Evolutionary conservation across 2,113 vertebrate genomes (phyloP).

Genomic region (Aspidoscelis tigris): DNA sequence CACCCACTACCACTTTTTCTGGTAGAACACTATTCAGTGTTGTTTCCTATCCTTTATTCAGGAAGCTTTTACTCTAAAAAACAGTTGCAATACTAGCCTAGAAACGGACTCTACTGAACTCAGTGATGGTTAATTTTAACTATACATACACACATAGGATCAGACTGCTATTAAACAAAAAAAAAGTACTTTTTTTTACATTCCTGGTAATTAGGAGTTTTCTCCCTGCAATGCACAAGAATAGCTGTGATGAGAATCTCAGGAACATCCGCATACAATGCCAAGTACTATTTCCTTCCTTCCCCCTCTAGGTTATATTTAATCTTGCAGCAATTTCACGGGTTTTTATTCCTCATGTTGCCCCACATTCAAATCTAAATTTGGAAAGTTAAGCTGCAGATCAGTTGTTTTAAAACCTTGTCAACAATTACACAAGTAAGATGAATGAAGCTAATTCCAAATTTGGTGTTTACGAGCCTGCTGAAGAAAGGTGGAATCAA

Average conservation of each 20-base stretch:
- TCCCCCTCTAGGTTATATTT: constrained; percentile 11
- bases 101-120: not conserved
- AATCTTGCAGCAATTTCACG: constrained; percentile 21
- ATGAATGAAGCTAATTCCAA: constrained; percentile 69
- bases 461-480: constrained; percentile 60
- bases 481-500: not conserved
- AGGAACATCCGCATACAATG: not conserved
- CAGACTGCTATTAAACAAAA: not conserved
- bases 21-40: constrained; percentile 53
- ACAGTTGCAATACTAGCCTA: not conserved
- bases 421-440: constrained; percentile 60
- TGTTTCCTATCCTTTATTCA: not conserved
- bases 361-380: constrained; percentile 40
- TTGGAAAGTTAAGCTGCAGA: constrained; percentile 34
- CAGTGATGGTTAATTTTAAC: not conserved
- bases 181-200: not conserved
- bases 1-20: constrained; percentile 37
- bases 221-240: not conserved
- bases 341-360: constrained; percentile 8
- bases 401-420: constrained; percentile 35
- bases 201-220: not conserved
- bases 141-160: not conserved
- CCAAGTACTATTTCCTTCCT: not conserved
- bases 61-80: not conserved
- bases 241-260: constrained; percentile 8